Evolutionary conservation across 2,797 vertebrate species (phyloP).

Genomic region (Pempheris klunzingeri): DNA sequence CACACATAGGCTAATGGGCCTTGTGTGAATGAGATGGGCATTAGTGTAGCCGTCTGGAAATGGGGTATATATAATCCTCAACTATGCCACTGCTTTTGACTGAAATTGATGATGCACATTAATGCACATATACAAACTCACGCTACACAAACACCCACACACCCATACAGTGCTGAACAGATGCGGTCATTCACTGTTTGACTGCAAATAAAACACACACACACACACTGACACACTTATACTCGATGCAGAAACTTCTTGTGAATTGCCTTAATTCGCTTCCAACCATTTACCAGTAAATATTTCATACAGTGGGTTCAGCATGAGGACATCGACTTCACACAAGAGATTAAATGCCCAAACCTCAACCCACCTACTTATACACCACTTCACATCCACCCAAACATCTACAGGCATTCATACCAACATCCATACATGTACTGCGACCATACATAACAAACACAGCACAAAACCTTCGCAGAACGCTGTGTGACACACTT

Average conservation of each 20-base stretch:
- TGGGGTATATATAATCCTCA: conserved; percentile 73
- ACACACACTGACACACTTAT: conserved; percentile 33
- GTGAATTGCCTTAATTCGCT: conserved; percentile 55
- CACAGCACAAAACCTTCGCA: conserved; percentile 11
- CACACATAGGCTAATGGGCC: conserved; percentile 65
- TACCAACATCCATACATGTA: neutral
- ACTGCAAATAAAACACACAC: conserved; percentile 33
- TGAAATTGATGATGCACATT: conserved; percentile 74
- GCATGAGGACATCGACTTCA: conserved; percentile 43
- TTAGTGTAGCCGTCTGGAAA: conserved; percentile 72
- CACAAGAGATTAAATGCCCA: conserved; percentile 42
- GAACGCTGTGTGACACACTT: conserved; percentile 67
- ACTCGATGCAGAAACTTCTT: conserved; percentile 35
- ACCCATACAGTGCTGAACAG: conserved; percentile 38
- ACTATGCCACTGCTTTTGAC: conserved; percentile 68
- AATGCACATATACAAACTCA: conserved; percentile 48
- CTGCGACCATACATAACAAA: conserved; percentile 36
- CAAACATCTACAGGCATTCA: conserved; percentile 26
- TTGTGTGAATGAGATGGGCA: conserved; percentile 73
- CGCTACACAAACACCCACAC: conserved; percentile 47
- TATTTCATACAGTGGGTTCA: conserved; percentile 66
- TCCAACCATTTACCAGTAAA: conserved; percentile 40
- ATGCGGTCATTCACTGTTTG: conserved; percentile 45
- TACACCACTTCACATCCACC: conserved; percentile 17
- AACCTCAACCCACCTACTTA: neutral